Base-by-base conservation (phyloP, 1,140 invertebrate species). In the Diuraphis noxia region DNA sequence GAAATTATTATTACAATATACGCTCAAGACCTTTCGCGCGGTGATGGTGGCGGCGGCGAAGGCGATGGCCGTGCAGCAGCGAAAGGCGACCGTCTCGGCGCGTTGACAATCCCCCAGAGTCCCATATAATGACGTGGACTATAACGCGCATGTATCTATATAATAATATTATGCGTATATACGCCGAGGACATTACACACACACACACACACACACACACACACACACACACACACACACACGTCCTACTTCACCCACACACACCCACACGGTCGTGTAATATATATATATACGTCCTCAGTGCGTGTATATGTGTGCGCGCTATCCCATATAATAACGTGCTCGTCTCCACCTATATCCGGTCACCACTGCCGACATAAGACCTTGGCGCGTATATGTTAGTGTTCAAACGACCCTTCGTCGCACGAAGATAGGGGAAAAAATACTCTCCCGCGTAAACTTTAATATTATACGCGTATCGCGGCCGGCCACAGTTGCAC, bases 401-500 rank as follows among this genome's bases (percentile, higher is more conserved):
- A 2, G 85, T 56, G 56, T 36, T 56, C 86, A 36, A 38, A 63
- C 86, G 25, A 63, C 88, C 63, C 56, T 88, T 72, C 63, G 56
- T 72, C 40, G 88, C 23, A 23, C 63, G 38, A n/a, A 77, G 21
- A 77, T 40, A 72, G 56, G 23, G 40, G 56, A 72, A 77, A 89
- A 77, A n/a, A 56, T 25, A 41, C 43, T 43, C 36, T 63, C 49
- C 21, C 19, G 30, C 63, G 49, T 63, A 72, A 90, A 90, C 41
- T 90, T 79, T 79, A 40, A 88, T 72, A 72, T 72, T 63, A 85
- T 85, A 84, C 87, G 87, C 87, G 36, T 63, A 63, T 88, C 56
- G 49, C 86, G 87, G 87, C 87, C 56, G 38, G 87, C 87, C 87
- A 72, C 52, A 88, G 87, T 88, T 88, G 87, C 81, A 21, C 36